A percentile compares a stretch with the other conserved stretches of the same genome.
Evolutionary conservation across 2,797 vertebrate genomes (phyloP).

Genomic region (Muscicapa comitata): DNA sequence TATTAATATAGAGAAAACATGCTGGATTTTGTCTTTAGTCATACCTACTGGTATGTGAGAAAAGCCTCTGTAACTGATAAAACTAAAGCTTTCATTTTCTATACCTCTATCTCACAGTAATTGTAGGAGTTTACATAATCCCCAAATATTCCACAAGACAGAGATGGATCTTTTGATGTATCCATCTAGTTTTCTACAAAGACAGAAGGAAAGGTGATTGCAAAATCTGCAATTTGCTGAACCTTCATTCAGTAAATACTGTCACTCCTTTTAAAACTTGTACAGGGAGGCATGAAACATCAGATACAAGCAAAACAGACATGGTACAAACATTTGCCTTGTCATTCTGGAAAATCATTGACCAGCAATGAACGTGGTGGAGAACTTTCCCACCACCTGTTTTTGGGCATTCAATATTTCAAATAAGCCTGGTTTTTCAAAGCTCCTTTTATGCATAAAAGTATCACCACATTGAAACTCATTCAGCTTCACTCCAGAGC

Average conservation of each 20-base stretch:
- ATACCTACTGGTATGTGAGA: background rate
- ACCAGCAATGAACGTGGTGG: accelerated
- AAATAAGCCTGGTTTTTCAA: background rate
- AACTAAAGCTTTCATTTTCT: background rate
- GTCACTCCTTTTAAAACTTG: background rate
- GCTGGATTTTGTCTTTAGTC: background rate
- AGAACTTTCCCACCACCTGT: background rate
- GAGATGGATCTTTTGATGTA: background rate
- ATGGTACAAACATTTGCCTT: background rate
- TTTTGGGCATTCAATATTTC: background rate
- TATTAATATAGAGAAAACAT: background rate
- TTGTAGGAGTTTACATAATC: background rate
- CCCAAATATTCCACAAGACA: background rate
- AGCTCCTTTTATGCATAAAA: background rate
- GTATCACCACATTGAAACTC: accelerated
- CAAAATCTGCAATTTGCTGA: background rate
- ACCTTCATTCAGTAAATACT: background rate
- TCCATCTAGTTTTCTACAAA: background rate
- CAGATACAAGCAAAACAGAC: background rate
- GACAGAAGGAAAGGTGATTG: background rate
- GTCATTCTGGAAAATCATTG: background rate
- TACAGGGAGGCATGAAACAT: background rate
- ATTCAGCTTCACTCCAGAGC: background rate
- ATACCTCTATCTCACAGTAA: background rate
- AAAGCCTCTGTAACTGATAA: background rate